Conservation (phyloP, 2,113 vertebrate genomes). For the Fulmarus glacialis region DNA sequence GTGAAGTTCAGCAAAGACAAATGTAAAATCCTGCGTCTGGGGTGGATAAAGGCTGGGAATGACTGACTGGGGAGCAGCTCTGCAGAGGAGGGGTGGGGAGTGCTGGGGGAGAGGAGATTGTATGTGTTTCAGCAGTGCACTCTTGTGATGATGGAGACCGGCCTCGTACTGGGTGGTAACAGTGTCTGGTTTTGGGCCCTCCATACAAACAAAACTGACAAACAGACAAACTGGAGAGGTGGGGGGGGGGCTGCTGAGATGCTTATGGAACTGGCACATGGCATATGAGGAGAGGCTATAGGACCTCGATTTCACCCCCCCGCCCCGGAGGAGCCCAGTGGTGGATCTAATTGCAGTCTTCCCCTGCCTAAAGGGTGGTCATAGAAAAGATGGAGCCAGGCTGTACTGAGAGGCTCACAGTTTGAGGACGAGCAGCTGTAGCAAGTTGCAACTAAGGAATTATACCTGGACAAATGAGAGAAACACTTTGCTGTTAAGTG, state of each 20-base stretch:
- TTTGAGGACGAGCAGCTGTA: background rate
- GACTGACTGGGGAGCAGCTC: background rate
- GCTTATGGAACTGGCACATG: background rate
- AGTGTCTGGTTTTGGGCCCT: background rate
- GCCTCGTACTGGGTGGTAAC: accelerated
- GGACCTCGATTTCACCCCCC: background rate
- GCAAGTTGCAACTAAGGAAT: background rate
- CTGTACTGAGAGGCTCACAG: background rate
- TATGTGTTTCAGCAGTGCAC: background rate
- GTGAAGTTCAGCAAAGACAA: background rate
- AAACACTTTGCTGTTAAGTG: background rate
- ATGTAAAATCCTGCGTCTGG: background rate
- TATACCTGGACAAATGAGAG: background rate
- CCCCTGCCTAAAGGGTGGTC: background rate
- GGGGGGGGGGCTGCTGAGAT: background rate
- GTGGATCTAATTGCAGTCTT: background rate
- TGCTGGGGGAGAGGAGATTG: background rate
- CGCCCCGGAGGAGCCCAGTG: background rate
- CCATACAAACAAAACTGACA: background rate
- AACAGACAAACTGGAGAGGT: background rate
- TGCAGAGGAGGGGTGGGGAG: background rate
- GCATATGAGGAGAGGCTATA: background rate
- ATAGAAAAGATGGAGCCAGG: background rate
- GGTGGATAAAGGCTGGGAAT: background rate
- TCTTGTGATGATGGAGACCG: background rate